Evolutionary conservation across 2,888 invertebrate species (phyloP).

Genomic region (Cantharis nigra): DNA sequence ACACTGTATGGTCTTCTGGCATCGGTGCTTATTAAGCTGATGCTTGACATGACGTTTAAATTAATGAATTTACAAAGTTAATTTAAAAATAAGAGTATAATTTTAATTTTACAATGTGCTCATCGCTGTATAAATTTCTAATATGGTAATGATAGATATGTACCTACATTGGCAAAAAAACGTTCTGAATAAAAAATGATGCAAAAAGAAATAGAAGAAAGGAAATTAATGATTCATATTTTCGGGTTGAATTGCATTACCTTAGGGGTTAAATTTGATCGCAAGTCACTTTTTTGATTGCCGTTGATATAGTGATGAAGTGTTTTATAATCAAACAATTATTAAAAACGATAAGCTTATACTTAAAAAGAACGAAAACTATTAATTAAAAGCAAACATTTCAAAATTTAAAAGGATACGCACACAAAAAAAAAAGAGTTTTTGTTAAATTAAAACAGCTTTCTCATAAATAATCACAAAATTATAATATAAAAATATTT

Average conservation of each 20-base stretch:
- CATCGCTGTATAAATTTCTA: not conserved
- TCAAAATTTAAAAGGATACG: not conserved
- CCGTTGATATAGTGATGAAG: not conserved
- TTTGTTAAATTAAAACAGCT: not conserved
- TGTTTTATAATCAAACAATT: not conserved
- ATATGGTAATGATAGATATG: not conserved
- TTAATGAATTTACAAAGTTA: not conserved
- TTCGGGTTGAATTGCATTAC: not conserved
- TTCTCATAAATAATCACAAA: not conserved
- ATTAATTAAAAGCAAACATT: not conserved
- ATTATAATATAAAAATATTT: not conserved
- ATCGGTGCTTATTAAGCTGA: not conserved
- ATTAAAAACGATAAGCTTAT: not conserved
- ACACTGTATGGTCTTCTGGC: not conserved
- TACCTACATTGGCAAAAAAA: not conserved
- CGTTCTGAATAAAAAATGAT: not conserved
- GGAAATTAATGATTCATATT: not conserved
- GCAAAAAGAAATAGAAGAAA: not conserved
- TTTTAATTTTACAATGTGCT: not conserved
- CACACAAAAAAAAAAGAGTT: not conserved
- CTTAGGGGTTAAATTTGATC: not conserved
- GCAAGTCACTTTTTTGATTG: not conserved
- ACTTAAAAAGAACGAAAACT: not conserved
- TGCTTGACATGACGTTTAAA: not conserved
- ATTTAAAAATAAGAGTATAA: not conserved